A percentile compares a stretch with the other conserved stretches of the same genome.
These are phyloP conservation scores for Gymnoscopelus braueri DNA, from an alignment of 2,797 vertebrate species.

Conservation along the genomic window DNA sequence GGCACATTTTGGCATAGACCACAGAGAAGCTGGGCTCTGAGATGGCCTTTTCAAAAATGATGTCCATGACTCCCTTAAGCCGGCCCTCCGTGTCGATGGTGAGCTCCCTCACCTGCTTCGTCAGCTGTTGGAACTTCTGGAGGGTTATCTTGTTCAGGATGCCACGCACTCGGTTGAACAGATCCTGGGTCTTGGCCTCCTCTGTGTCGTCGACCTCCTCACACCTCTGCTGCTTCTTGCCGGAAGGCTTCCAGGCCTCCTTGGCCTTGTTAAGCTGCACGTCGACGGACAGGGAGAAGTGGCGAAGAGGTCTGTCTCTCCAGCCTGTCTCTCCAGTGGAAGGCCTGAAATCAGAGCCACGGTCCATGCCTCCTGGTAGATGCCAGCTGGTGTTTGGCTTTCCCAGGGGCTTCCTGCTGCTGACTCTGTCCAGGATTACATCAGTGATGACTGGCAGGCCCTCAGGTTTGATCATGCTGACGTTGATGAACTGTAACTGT, in stretches of 20 bases:
- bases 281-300: constrained; percentile 88
- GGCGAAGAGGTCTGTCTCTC: constrained; percentile 89
- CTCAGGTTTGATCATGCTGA: constrained; percentile 95
- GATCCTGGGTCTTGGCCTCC: constrained; percentile 86
- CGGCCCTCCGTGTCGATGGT: constrained; percentile 95
- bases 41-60: constrained; percentile 98
- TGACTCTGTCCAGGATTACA: constrained; percentile 96
- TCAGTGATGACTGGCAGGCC: constrained; percentile 95
- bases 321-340: constrained; percentile 86
- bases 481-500: constrained; percentile 92
- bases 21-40: constrained; percentile 98
- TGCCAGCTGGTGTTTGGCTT: constrained; percentile 86
- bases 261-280: constrained; percentile 95
- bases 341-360: constrained; percentile 94
- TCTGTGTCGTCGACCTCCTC: constrained; percentile 73
- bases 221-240: constrained; percentile 81
- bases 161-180: constrained; percentile 92
- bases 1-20: constrained; percentile 99
- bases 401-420: constrained; percentile 92
- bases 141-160: constrained; percentile 98
- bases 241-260: constrained; percentile 93
- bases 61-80: constrained; percentile 96
- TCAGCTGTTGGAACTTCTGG: constrained; percentile 97
- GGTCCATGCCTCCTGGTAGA: constrained; percentile 86
- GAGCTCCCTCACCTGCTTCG: constrained; percentile 96